Base-by-base conservation (phyloP, 1,140 invertebrate species). In the Zaprionus africanus region DNA sequence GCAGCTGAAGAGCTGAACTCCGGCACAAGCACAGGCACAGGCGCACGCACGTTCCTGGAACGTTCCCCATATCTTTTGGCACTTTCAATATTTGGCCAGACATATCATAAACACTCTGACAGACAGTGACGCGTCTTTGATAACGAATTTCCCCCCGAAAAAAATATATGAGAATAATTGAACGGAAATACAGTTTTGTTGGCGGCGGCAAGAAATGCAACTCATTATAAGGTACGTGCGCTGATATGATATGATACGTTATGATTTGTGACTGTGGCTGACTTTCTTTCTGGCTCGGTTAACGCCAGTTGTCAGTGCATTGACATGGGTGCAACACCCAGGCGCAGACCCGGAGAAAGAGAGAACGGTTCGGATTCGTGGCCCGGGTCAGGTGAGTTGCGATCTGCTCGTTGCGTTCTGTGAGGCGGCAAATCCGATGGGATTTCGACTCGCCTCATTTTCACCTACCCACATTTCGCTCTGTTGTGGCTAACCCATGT, bases 261-360 rank as follows among this genome's bases (percentile, higher is more conserved):
- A 86, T 86, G 82, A 86, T 80, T 82, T 82, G 73, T 70, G 68
- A 70, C 78, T 76, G 46, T n/a, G 41, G 31, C 68, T 46, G 63
- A 77, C 85, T 84, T 83, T 77, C 62, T 53, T 67, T 66, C 74
- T 31, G 24, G 62, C 49, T 53, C 59, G 65, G 68, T 82, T 85
- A 86, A 87, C 83, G 82, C 82, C 84, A 76, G 80, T 88, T 87
- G 73, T 88, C 80, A 79, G 66, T 31, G 53, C 12, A 56, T 28
- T 87, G 83, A 87, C 78, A 87, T 88, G 81, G 83, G 85, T 87
- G 84, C 73, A 87, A 87, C 83, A 87, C 83, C 83, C 83, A 87
- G 81, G 74, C 82, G 73, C 78, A 85, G 76, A 58, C 4, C 4
- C 13, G 4, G 4, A 38, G 4, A 1, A 4, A 38, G 36, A 38